Evolutionary conservation across 1,140 invertebrate genomes (phyloP), one percentile per base, ranked within the genome.

Genomic region (Phortica variegata): DNA sequence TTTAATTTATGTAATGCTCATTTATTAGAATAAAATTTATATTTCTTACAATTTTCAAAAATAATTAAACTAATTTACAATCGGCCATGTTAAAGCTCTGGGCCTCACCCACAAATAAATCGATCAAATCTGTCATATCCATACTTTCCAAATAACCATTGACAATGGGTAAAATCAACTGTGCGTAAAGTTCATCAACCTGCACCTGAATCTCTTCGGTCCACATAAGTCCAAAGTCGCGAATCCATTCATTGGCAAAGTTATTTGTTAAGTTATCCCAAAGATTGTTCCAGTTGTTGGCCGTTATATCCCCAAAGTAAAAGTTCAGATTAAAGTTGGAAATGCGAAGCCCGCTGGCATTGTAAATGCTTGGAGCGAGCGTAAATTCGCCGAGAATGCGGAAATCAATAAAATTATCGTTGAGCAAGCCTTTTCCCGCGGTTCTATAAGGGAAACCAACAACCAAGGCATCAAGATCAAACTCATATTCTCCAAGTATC

Each of bases 271-370:
- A 46, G 37, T 62, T 60, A 34, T 50, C 47, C 65, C 50, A 58
- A 18, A 69, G 21, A 1, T 47, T 37, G 38, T 70, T 65, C 66
- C 66, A 65, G 52, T 62, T 70, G 20, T 70, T 51, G 2, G 54
- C 21, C 4, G 40, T 40, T 0, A 55, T 39, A 18, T 56, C 55
- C 2, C 48, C 59, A 43, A 71, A 9, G 15, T 54, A 71, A 18
- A 70, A 50, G 3, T 58, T 39, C 34, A 58, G 38, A 40, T 60
- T 39, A n/a, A 56, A 43, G 26, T 69, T 38, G 6, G 44, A 37
- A 3, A 70, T 38, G n/a, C 52, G 48, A 16, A 70, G 26, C 6
- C 65, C 61, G 7, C 23, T 49, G 10, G 53, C 12, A 17, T 52
- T 60, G 31, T 9, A 42, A 1, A 36, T 19, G 9, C 53, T 65